A percentile compares a stretch with the other conserved stretches of the same genome.
phyloP scores from a whole-genome alignment of 2,888 invertebrate species.

The Leptarthrus brevirostris region DNA sequence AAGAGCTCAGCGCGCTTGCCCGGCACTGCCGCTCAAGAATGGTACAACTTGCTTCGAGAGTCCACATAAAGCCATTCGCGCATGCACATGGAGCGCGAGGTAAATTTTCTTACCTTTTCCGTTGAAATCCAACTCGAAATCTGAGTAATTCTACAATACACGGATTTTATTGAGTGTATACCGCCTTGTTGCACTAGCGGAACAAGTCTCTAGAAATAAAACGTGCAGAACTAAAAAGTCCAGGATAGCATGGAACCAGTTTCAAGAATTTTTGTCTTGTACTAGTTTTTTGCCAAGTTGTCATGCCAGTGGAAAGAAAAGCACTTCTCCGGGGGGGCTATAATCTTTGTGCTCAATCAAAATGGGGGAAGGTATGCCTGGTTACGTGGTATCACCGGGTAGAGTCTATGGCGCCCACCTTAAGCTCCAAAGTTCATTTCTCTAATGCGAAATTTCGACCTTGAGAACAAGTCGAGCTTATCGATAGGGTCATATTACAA shows the following conservation, averaged over 20 bases:
- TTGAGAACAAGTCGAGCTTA: constrained; percentile 37
- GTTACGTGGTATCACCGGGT: too few relatives aligned
- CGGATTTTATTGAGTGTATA: neutral
- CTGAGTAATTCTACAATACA: neutral
- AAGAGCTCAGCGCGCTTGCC: neutral
- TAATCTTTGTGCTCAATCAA: neutral
- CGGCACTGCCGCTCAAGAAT: neutral
- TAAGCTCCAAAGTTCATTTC: neutral
- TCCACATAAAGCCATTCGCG: neutral
- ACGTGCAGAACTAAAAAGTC: neutral
- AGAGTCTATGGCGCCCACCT: neutral
- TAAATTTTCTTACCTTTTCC: constrained; percentile 21
- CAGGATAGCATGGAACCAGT: constrained; percentile 10
- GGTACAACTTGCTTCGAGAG: neutral
- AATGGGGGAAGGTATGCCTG: neutral
- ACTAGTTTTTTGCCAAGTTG: constrained; percentile 27
- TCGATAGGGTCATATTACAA: constrained; percentile 39
- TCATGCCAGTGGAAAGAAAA: neutral
- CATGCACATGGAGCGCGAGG: neutral
- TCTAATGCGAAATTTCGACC: constrained; percentile 44
- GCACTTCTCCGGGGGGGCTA: neutral
- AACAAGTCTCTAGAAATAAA: neutral
- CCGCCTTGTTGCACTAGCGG: neutral
- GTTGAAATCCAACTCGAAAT: neutral
- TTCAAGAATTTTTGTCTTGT: constrained; percentile 28